Evolutionary conservation across 2,888 invertebrate genomes (phyloP).

Genomic region (Linnaemya vulpina): DNA sequence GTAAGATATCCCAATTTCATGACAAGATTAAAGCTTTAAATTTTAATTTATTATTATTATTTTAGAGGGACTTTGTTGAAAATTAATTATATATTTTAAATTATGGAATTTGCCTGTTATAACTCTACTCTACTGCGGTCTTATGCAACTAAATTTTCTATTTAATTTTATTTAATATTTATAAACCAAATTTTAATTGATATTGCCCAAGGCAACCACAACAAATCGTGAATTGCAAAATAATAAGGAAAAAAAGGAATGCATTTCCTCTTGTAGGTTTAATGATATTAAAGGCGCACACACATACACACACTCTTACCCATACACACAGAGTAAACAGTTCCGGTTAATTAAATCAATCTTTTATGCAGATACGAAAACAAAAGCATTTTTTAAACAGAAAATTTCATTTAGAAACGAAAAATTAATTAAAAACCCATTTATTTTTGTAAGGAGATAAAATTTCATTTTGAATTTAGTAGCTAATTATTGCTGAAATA

Average conservation of each 20-base stretch:
- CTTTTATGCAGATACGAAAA: neutral
- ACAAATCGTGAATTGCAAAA: conserved; percentile 22
- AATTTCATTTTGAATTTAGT: too few relatives aligned
- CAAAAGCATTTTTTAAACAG: neutral
- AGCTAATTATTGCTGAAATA: too few relatives aligned
- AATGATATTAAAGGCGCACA: neutral
- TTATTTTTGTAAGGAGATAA: too few relatives aligned
- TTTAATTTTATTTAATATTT: conserved; percentile 26
- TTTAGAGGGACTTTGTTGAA: neutral
- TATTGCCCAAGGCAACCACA: conserved; percentile 15
- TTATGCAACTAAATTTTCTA: neutral
- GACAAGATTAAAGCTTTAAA: too few relatives aligned
- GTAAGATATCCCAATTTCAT: too few relatives aligned
- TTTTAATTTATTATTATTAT: neutral
- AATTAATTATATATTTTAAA: neutral
- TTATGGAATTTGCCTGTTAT: neutral
- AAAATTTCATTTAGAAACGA: neutral
- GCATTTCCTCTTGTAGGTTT: neutral
- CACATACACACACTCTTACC: neutral
- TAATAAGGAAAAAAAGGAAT: neutral
- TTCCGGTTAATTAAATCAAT: conserved; percentile 23
- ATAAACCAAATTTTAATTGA: conserved; percentile 34
- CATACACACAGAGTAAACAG: neutral
- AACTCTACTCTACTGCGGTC: neutral
- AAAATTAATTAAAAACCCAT: neutral